Base-by-base conservation (phyloP, 2,113 vertebrate genomes). In the Oostethus manadensis region DNA sequence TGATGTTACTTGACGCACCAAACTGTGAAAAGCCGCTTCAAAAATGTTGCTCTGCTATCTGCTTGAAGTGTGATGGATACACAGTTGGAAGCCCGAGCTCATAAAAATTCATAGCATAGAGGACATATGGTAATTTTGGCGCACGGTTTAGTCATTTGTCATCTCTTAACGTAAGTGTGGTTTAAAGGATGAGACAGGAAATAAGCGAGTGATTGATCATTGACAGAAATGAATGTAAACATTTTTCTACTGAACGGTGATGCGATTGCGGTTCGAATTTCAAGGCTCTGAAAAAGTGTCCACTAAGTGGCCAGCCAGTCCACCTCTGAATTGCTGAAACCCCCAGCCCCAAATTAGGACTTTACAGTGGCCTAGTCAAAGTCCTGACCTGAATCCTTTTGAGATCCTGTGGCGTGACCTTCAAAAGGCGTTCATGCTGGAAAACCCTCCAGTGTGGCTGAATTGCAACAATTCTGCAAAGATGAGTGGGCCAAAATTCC, bases 1-100 rank as follows among this genome's bases (percentile, higher is more conserved):
- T 55, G 47, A 15, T 10, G 33, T 62, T 50, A 62, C 56, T 53
- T 38, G 10, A 54, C 35, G 43, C 66, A 60, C 53, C 10, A 53
- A 56, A 62, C 55, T 66, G 55, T 63, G 58, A 74, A 76, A 77
- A 70, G 62, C 38, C 4, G 60, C 4, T 67, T 64, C 56, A 46
- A 64, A 42, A 63, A 72, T 44, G 38, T 23, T 57, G 50, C 44
- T 20, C 42, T 60, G 43, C 40, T 58, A 42, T 51, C 35, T 62
- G 18, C 61, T 43, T 69, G 56, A 45, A 65, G 62, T 58, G 23
- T 59, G 50, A 68, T 62, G 47, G 42, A 2, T 23, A 21, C 14
- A 64, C 55, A 57, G 21, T 42, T 48, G 42, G 33, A 51, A 62
- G 6, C 17, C 10, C 8, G 17, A 62, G 18, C 56, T 18, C 58